These are phyloP conservation scores for Athripsodes cinereus DNA, from an alignment of 2,888 invertebrate species.

Conservation along the genomic window DNA sequence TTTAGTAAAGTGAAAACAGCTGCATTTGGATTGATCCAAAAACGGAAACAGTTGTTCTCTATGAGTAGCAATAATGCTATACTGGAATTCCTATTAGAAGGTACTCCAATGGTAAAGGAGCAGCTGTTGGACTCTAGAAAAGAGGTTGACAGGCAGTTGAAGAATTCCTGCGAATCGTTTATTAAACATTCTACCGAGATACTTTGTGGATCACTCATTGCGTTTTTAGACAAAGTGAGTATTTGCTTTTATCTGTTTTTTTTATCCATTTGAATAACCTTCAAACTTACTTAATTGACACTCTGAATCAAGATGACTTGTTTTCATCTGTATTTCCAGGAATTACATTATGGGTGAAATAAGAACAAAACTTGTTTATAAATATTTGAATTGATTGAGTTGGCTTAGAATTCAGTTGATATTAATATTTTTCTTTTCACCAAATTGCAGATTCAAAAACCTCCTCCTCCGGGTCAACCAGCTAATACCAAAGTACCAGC, in stretches of 20 bases:
- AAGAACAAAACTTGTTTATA: too few relatives aligned
- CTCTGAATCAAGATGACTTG: too few relatives aligned
- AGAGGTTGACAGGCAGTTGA: conserved; percentile 90
- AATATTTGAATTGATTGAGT: too few relatives aligned
- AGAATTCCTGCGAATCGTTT: conserved; percentile 82
- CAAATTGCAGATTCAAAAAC: conserved; percentile 17
- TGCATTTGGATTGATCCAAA: conserved; percentile 68
- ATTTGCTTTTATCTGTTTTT: neutral
- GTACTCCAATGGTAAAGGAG: conserved; percentile 90
- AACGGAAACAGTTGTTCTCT: conserved; percentile 80
- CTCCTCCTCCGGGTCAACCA: conserved; percentile 5
- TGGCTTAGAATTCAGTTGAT: too few relatives aligned
- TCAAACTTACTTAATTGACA: too few relatives aligned
- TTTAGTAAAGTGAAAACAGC: conserved; percentile 89
- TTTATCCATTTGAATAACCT: too few relatives aligned
- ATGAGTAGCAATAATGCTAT: conserved; percentile 84
- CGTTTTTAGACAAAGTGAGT: conserved; percentile 67
- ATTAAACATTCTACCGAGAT: conserved; percentile 73
- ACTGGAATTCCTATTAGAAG: conserved; percentile 86
- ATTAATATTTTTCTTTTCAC: too few relatives aligned
- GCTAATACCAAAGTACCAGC: conserved; percentile 50
- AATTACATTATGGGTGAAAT: too few relatives aligned
- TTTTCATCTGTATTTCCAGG: too few relatives aligned
- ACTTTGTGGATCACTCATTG: conserved; percentile 67
- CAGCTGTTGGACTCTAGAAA: conserved; percentile 90